Conservation (phyloP, 2,113 vertebrate genomes). For the Lutjanus erythropterus region DNA sequence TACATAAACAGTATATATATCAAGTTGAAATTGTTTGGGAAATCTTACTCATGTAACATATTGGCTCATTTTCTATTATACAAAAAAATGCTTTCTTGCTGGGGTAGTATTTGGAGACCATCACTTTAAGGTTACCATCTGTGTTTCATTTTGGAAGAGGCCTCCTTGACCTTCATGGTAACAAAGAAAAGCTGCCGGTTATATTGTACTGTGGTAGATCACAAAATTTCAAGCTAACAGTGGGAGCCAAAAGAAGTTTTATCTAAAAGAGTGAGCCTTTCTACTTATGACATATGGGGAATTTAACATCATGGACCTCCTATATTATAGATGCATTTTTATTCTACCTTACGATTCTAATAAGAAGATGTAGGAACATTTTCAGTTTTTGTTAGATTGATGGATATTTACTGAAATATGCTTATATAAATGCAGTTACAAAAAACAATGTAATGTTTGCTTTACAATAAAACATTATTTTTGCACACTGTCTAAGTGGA, state of each 20-base stretch:
- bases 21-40: not conserved
- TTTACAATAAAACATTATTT: not conserved
- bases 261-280: not conserved
- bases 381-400: not conserved
- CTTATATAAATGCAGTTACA: not conserved
- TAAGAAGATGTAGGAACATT: not conserved
- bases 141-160: slow-evolving; percentile 23
- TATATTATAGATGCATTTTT: not conserved
- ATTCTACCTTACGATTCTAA: not conserved
- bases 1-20: not conserved
- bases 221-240: not conserved
- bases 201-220: not conserved
- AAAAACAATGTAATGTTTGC: not conserved
- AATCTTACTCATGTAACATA: not conserved
- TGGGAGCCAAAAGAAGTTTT: not conserved
- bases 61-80: not conserved
- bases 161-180: slow-evolving; percentile 27
- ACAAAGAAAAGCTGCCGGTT: slow-evolving; percentile 28
- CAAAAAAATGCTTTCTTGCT: not conserved
- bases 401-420: not conserved
- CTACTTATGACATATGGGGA: not conserved
- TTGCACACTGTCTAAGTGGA: not conserved
- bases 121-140: not conserved
- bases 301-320: not conserved
- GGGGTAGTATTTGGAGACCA: not conserved